Evolutionary conservation across 2,113 vertebrate genomes (phyloP).

Genomic region (Antechinus flavipes): DNA sequence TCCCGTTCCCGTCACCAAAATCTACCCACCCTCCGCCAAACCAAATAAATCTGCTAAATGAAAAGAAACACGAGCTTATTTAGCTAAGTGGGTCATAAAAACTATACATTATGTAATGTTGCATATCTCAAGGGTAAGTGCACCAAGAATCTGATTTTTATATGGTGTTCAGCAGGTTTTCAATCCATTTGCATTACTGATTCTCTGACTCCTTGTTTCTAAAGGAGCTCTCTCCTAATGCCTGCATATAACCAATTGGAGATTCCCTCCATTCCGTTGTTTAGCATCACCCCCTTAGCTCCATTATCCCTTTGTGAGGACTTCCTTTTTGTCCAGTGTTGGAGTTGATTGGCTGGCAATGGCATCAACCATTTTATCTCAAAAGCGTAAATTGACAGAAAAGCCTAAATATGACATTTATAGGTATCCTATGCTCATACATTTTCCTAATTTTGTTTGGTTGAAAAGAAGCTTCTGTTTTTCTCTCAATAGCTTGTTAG

Average conservation of each 20-base stretch:
- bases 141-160: constrained; percentile 51
- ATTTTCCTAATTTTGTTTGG: constrained; percentile 55
- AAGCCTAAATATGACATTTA: constrained; percentile 28
- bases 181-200: constrained; percentile 42
- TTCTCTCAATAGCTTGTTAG: constrained; percentile 36
- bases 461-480: constrained; percentile 47
- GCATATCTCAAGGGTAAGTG: constrained; percentile 49
- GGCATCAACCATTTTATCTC: not conserved
- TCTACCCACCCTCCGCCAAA: constrained; percentile 47
- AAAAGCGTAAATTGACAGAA: constrained; percentile 50
- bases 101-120: constrained; percentile 54
- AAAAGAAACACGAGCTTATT: constrained; percentile 62
- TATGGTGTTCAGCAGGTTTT: constrained; percentile 32
- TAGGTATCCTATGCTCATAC: constrained; percentile 15
- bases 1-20: constrained; percentile 48
- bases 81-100: constrained; percentile 68
- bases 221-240: constrained; percentile 32
- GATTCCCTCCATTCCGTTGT: constrained; percentile 36
- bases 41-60: constrained; percentile 60
- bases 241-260: constrained; percentile 37
- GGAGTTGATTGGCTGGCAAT: constrained; percentile 43
- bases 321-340: constrained; percentile 43
- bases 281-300: constrained; percentile 44
- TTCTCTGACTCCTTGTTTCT: constrained; percentile 53
- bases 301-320: constrained; percentile 45